Evolutionary conservation across 2,113 vertebrate species (phyloP).

Genomic region (Phasianus colchicus): DNA sequence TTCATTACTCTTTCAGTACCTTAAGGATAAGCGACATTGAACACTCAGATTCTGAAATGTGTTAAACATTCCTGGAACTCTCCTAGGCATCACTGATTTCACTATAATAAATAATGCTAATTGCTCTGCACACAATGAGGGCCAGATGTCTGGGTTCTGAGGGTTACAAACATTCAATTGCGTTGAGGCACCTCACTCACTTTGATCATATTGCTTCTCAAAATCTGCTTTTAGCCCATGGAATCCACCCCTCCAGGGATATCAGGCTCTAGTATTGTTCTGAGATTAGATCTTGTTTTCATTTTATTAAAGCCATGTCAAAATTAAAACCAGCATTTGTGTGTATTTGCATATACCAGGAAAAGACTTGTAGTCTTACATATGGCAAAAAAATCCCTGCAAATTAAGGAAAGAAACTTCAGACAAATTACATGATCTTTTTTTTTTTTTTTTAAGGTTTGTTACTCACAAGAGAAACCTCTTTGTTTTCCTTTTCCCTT

Average conservation of each 20-base stretch:
- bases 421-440: not conserved
- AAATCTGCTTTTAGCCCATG: not conserved
- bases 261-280: not conserved
- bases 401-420: not conserved
- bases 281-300: not conserved
- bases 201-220: not conserved
- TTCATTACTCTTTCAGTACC: conserved; percentile 33
- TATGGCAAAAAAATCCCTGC: not conserved
- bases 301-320: not conserved
- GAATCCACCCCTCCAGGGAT: not conserved
- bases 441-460: not conserved
- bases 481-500: not conserved
- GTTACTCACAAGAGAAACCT: not conserved
- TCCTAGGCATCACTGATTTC: conserved; percentile 13
- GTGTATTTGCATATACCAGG: not conserved
- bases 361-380: not conserved
- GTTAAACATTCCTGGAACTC: conserved; percentile 17
- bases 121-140: not conserved
- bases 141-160: not conserved
- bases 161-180: not conserved
- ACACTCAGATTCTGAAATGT: conserved; percentile 5
- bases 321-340: not conserved
- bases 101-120: conserved; percentile 33
- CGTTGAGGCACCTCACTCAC: not conserved
- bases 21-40: conserved; percentile 34